These are phyloP conservation scores for Heterohyrax brucei DNA, from an alignment of 2,797 vertebrate genomes.

Conservation along the genomic window DNA sequence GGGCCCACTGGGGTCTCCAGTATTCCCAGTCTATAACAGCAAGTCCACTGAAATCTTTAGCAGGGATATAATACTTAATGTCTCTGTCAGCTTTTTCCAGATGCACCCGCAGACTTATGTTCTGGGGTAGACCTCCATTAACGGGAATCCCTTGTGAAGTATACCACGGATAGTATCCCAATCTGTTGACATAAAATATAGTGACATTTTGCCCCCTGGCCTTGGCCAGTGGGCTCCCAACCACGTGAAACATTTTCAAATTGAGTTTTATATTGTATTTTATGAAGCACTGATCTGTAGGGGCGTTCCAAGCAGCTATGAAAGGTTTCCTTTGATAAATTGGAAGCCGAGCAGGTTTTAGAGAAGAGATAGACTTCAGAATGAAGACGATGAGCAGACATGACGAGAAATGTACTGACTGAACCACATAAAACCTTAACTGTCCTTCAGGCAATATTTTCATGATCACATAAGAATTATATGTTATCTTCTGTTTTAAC, in stretches of 20 bases:
- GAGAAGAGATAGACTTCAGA: slow-evolving; percentile 84
- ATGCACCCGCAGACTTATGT: slow-evolving; percentile 92
- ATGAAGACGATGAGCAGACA: slow-evolving; percentile 60
- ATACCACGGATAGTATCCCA: slow-evolving; percentile 94
- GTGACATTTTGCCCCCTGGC: slow-evolving; percentile 94
- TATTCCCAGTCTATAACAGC: slow-evolving; percentile 93
- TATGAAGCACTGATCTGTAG: slow-evolving; percentile 91
- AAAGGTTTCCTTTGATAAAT: slow-evolving; percentile 92
- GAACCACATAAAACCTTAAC: slow-evolving; percentile 1
- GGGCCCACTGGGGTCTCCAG: slow-evolving; percentile 92
- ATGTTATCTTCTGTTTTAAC: slow-evolving; percentile 35
- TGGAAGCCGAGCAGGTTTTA: slow-evolving; percentile 92
- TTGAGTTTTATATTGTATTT: slow-evolving; percentile 91
- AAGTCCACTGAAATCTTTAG: slow-evolving; percentile 91
- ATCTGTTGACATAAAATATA: slow-evolving; percentile 94
- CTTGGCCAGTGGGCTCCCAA: slow-evolving; percentile 91
- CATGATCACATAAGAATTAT: not conserved
- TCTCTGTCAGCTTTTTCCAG: slow-evolving; percentile 91
- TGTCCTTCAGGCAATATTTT: slow-evolving; percentile 74
- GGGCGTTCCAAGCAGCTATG: slow-evolving; percentile 93
- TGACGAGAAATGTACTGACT: slow-evolving; percentile 55
- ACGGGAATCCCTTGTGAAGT: slow-evolving; percentile 88
- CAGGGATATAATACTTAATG: slow-evolving; percentile 92
- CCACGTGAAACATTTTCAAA: slow-evolving; percentile 91
- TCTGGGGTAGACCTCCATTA: slow-evolving; percentile 93